Conservation (phyloP, 2,797 vertebrate species). For the Leptatherina wallacei region DNA sequence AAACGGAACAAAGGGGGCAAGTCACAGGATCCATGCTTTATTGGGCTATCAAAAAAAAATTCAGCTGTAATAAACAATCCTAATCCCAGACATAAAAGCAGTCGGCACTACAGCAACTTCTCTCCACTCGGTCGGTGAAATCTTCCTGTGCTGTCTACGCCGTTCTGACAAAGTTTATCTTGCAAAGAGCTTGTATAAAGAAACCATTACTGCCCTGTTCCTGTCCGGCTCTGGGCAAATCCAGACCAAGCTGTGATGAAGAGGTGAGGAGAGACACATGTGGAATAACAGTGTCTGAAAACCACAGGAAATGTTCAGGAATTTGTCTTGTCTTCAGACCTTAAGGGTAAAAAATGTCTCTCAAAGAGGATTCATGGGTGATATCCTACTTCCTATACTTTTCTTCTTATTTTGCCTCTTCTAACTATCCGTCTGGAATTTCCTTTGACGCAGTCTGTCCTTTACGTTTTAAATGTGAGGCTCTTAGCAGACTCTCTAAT, state of each 20-base stretch:
- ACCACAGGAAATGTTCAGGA: constrained; percentile 53
- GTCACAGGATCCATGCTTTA: constrained; percentile 4
- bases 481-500: constrained; percentile 30
- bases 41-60: constrained; percentile 13
- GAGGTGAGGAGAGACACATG: constrained; percentile 36
- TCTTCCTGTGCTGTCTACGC: constrained; percentile 11
- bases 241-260: constrained; percentile 21
- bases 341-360: constrained; percentile 11
- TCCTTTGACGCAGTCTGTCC: constrained; percentile 13
- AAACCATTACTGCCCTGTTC: constrained; percentile 54
- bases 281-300: constrained; percentile 14
- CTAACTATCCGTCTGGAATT: constrained; percentile 2
- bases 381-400: constrained; percentile 25
- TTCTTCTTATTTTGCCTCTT: constrained; percentile 5
- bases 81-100: constrained; percentile 41
- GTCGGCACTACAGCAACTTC: constrained; percentile 3
- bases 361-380: constrained; percentile 31
- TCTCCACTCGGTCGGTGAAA: constrained; percentile 31
- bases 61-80: constrained; percentile 18
- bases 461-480: constrained; percentile 41
- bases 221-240: constrained; percentile 38
- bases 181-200: constrained; percentile 50
- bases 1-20: neutral
- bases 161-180: constrained; percentile 60
- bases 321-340: constrained; percentile 33